Evolutionary conservation across 2,888 invertebrate species (phyloP), one percentile per base, ranked within the genome.

Genomic region (Cheilosia urbana): DNA sequence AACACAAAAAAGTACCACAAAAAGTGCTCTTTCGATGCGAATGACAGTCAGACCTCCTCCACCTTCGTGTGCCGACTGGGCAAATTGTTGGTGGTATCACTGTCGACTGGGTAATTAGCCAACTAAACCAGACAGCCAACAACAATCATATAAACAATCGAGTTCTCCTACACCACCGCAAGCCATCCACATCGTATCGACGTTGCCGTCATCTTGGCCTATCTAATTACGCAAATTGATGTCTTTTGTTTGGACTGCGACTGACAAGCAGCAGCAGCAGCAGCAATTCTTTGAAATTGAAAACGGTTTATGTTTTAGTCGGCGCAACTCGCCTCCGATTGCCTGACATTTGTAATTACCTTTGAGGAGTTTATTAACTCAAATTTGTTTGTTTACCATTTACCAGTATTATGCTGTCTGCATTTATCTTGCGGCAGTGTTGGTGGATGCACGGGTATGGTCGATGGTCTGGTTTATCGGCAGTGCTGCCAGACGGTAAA

Each of bases 181-280:
- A 57, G 40, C 57, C 57, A 42, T 24, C 24, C 24, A 24, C 24
- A 24, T 58, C 42, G 53, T 53, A 62, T 75, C 69, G 75, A 75
- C 84, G 65, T 53, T 62, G 65, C 45, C 76, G 60, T 82, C 82
- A 40, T 58, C 69, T 87, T 75, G 45, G 77, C 49, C 73, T 87
- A 82, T 87, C 87, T 87, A 87, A 87, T 87, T 87, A 82, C 73
- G 77, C 69, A 87, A 87, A 87, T 87, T 82, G 82, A 78, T 82
- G 82, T 82, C 87, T 87, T 87, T 81, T 76, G 81, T 72, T 51
- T 51, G 62, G 75, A 71, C 53, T 79, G 53, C 73, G 40, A 69
- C 30, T 11, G 49, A 17, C 40, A 13, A 4, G 15, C 51, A 49
- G 51, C 7, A 7, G 17, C 47, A 4, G 15, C 51, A 49, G 37